Evolutionary conservation across 2,888 invertebrate species (phyloP), one percentile per base, ranked within the genome.

Genomic region (Euclidia mi): DNA sequence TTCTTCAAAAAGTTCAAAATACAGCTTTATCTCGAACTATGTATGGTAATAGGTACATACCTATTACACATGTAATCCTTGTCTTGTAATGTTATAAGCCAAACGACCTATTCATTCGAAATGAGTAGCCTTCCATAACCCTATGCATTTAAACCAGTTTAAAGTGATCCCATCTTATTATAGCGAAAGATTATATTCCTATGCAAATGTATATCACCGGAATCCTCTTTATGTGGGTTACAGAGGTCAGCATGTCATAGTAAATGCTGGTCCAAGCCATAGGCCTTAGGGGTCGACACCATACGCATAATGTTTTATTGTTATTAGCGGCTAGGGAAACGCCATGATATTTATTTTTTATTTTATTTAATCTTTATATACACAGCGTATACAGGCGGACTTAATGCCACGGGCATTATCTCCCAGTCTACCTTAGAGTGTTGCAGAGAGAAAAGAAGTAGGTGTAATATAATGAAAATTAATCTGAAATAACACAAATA

Each of bases 191-290:
- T n/a, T n/a, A 25, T 17, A 41, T 17, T 18, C 11, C 12, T 17
- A 49, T 35, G 14, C 12, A 42, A 42, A 28, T 7, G 34, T 28
- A 35, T 29, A 29, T 15, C 35, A 37, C 37, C 25, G 32, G 40
- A 20, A 25, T 48, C n/a, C 43, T 50, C 50, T 43, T 50, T 50
- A 50, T 18, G 35, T 37, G 28, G 29, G 28, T 29, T 25, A 1
- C 29, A 37, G 43, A 50, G 50, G 43, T 50, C 50, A 50, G 43
- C 42, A 50, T 17, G 37, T 43, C 18, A 43, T 29, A 43, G 42
- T 43, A 50, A 50, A 42, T 50, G 43, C 48, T 17, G 37, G 29
- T 12, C 28, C 34, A 48, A 32, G 10, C 49, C 42, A 43, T 42
- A 9, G 25, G 28, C 37, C 29, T 25, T 50, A 43, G 29, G 18